Base-by-base conservation (phyloP, 1,140 invertebrate genomes). In the Cydia splendana region DNA sequence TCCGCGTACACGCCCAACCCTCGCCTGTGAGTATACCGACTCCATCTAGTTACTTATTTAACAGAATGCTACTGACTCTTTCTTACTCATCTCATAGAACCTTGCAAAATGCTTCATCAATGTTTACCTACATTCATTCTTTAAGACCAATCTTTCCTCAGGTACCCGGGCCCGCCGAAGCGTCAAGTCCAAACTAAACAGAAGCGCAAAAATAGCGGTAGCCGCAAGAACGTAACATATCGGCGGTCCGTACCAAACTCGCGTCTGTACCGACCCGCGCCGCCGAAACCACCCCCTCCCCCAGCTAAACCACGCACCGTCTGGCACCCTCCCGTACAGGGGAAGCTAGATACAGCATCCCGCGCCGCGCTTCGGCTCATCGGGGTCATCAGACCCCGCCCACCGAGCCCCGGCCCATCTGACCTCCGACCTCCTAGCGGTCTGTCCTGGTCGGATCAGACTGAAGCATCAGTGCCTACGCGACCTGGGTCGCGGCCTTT, bases 1-100 rank as follows among this genome's bases (percentile, higher is more conserved):
- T 0, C 65, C 13, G 73, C 77, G 20, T 86, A 86, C 81, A 85
- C 80, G 15, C 88, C 88, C 13, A 88, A 88, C 65, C 86, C 87
- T 4, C 80, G 88, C 6, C 80, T 89, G 88, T 89, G 15, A 83
- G 88, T 82, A 12, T 57, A 62, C 57, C 3, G 9, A 62, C 9
- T 24, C 18, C 34, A 38, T 34, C 30, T 34, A 34, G 30, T 34
- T 34, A 4, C 4, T 2, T 6, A 4, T 0, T 34, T 34, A 34
- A 34, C 4, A 34, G 30, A 2, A 34, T 34, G 30, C 30, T 34
- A 34, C 30, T 45, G 7, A 12, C 42, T 45, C 1, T 45, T 45
- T 45, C 42, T 45, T 13, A 45, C 12, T 45, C 42, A 45, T 45
- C 34, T 38, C 6, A 38, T 38, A 38, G 34, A 38, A 38, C 34